Evolutionary conservation across 2,113 vertebrate species (phyloP).

Genomic region (Passer domesticus): DNA sequence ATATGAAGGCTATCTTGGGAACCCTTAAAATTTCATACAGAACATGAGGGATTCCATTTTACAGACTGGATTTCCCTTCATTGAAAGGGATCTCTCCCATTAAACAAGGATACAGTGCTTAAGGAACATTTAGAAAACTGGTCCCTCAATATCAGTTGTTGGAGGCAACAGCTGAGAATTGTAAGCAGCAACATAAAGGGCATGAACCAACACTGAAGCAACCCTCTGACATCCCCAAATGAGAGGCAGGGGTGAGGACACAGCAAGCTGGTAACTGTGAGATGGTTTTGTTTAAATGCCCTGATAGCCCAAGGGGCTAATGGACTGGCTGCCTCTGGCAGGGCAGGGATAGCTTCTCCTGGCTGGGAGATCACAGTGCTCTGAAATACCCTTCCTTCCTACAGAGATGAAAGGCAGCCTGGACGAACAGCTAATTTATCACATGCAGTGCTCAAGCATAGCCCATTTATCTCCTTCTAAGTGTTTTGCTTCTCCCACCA

Average conservation of each 20-base stretch:
- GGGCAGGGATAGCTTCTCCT: not conserved
- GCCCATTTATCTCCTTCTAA: constrained; percentile 21
- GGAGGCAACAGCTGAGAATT: not conserved
- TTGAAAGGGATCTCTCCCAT: not conserved
- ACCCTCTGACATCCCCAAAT: not conserved
- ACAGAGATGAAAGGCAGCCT: constrained; percentile 28
- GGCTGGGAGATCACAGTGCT: constrained; percentile 22
- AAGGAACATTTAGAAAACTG: not conserved
- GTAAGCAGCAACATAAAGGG: not conserved
- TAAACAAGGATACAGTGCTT: not conserved
- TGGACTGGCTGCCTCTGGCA: not conserved
- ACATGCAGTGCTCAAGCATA: not conserved
- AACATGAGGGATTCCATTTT: not conserved
- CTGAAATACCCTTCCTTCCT: constrained; percentile 13
- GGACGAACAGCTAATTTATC: constrained; percentile 19
- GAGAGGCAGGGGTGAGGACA: not conserved
- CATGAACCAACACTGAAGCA: not conserved
- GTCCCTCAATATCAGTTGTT: not conserved
- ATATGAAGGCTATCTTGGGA: not conserved
- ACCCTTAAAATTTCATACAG: not conserved
- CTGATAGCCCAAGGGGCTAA: not conserved
- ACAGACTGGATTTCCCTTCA: not conserved
- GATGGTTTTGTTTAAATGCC: not conserved
- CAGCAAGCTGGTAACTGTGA: not conserved
- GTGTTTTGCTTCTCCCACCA: constrained; percentile 21